Evolutionary conservation across 2,888 invertebrate genomes (phyloP).

Genomic region (Digitonthophagus gazella): DNA sequence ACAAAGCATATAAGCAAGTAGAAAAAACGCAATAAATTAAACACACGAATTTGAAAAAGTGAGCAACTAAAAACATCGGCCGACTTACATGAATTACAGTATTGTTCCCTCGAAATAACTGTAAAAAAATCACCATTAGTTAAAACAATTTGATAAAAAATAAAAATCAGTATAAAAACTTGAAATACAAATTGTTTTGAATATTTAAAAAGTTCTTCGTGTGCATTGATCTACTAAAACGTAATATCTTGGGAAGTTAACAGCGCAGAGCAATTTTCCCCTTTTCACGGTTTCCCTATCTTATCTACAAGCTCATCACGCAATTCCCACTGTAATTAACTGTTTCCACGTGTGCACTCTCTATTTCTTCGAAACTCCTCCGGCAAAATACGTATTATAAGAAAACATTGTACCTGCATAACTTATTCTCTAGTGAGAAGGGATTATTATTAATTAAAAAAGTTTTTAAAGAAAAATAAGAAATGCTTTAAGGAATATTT

Average conservation of each 20-base stretch:
- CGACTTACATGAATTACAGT: conserved; percentile 26
- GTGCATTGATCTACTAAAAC: too few relatives aligned
- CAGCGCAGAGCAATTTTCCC: background rate
- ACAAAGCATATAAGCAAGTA: conserved; percentile 3
- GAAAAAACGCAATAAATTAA: background rate
- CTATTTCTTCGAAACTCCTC: too few relatives aligned
- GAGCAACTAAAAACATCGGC: background rate
- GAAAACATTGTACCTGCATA: too few relatives aligned
- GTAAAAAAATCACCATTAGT: conserved; percentile 19
- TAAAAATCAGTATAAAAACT: background rate
- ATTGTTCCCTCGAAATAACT: conserved; percentile 24
- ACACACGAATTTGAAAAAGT: background rate
- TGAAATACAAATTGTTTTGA: conserved; percentile 1
- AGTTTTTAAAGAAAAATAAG: too few relatives aligned
- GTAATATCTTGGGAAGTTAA: too few relatives aligned
- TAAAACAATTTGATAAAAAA: background rate
- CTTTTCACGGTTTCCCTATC: background rate
- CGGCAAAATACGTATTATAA: too few relatives aligned
- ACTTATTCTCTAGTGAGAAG: too few relatives aligned
- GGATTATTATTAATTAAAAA: too few relatives aligned
- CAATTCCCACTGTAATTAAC: background rate
- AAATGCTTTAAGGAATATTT: too few relatives aligned
- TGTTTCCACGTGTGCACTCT: background rate
- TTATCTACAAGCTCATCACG: background rate
- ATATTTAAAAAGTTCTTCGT: too few relatives aligned